Conservation (phyloP, 1,140 invertebrate species). For the Anadara kagoshimensis region DNA sequence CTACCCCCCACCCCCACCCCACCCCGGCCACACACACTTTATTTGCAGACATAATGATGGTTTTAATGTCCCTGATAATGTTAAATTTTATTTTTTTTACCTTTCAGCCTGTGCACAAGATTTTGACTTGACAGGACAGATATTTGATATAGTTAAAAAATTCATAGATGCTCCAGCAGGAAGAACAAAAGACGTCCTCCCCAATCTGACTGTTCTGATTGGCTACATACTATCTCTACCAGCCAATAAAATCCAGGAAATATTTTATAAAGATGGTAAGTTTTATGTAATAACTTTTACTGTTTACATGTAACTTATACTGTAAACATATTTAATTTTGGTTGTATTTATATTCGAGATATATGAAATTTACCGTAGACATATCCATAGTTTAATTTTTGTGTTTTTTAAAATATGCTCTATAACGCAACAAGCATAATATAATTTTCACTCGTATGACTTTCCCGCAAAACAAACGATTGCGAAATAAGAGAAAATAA, state of each 20-base stretch:
- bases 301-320: too few species aligned
- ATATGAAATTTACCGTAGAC: too few species aligned
- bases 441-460: too few species aligned
- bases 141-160: conserved; percentile 25
- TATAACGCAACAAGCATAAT: too few species aligned
- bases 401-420: too few species aligned
- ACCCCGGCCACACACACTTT: neutral
- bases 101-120: conserved; percentile 40
- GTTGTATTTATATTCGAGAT: too few species aligned
- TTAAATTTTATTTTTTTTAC: neutral
- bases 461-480: too few species aligned
- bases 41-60: neutral
- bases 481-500: too few species aligned
- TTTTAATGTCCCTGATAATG: neutral
- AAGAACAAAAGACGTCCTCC: conserved; percentile 44
- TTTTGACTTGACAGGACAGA: conserved; percentile 33
- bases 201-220: conserved; percentile 49
- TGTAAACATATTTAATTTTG: too few species aligned
- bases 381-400: too few species aligned
- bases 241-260: conserved; percentile 1
- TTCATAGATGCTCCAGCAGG: conserved; percentile 42
- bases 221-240: conserved; percentile 50
- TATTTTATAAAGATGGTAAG: conserved; percentile 27
- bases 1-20: too few species aligned
- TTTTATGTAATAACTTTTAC: too few species aligned